These are phyloP conservation scores for Troides aeacus DNA, from an alignment of 2,888 invertebrate species.

Conservation along the genomic window DNA sequence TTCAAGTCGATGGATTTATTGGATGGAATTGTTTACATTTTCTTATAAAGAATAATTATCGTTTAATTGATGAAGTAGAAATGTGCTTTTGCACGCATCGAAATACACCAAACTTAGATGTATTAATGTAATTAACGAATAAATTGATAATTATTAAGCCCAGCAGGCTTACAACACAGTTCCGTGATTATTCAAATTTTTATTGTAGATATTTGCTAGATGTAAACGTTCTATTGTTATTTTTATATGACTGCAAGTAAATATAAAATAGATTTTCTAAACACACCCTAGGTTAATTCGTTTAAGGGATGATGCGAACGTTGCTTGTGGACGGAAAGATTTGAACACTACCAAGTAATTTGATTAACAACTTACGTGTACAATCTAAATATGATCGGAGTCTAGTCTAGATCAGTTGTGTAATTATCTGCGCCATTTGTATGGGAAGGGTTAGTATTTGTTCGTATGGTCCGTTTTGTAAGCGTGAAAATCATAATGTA, in stretches of 20 bases:
- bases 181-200: conserved; percentile 64
- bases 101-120: conserved; percentile 70
- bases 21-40: conserved; percentile 65
- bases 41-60: conserved; percentile 51
- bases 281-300: conserved; percentile 64
- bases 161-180: conserved; percentile 69
- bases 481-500: conserved; percentile 35
- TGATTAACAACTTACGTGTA: not conserved
- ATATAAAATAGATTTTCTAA: conserved; percentile 72
- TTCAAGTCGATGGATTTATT: conserved; percentile 65
- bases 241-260: conserved; percentile 77
- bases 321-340: conserved; percentile 39
- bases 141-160: conserved; percentile 61
- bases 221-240: conserved; percentile 74
- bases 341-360: too few species aligned
- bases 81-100: conserved; percentile 79
- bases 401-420: not conserved
- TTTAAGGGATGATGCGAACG: conserved; percentile 41
- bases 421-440: not conserved
- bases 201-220: conserved; percentile 75
- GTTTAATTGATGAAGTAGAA: conserved; percentile 63
- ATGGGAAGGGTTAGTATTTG: conserved; percentile 20
- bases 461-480: conserved; percentile 34
- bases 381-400: not conserved
- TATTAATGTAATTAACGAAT: conserved; percentile 50